Evolutionary conservation across 2,797 vertebrate genomes (phyloP).

Genomic region (Lutjanus campechanus): DNA sequence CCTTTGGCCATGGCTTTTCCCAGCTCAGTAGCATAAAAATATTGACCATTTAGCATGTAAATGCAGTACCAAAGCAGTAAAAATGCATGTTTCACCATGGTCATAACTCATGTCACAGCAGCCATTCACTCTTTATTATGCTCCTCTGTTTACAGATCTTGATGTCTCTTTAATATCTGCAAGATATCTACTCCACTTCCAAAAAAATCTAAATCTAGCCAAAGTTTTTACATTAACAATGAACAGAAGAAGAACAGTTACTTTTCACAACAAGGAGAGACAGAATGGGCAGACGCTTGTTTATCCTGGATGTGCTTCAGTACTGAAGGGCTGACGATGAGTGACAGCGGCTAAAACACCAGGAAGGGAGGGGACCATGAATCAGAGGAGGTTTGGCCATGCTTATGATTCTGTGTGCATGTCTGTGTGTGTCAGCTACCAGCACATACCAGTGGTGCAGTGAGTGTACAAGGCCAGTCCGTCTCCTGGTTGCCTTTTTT

Average conservation of each 20-base stretch:
- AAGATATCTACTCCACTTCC: neutral
- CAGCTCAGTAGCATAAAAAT: neutral
- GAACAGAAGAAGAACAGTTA: slow-evolving; percentile 4
- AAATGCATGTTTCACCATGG: neutral
- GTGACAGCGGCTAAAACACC: slow-evolving; percentile 51
- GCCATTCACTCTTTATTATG: neutral
- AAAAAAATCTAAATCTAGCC: neutral
- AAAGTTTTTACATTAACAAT: slow-evolving; percentile 1
- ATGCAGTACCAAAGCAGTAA: neutral
- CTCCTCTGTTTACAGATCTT: neutral
- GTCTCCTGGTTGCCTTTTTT: slow-evolving; percentile 6
- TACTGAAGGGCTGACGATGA: slow-evolving; percentile 39
- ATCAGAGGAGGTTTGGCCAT: slow-evolving; percentile 44
- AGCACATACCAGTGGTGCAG: slow-evolving; percentile 59
- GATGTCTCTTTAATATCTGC: slow-evolving; percentile 15
- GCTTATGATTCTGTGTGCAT: slow-evolving; percentile 44
- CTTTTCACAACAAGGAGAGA: slow-evolving; percentile 9
- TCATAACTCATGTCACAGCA: slow-evolving; percentile 17
- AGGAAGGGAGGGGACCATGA: slow-evolving; percentile 57
- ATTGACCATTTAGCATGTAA: neutral
- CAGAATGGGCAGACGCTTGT: slow-evolving; percentile 6
- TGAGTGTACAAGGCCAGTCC: slow-evolving; percentile 23
- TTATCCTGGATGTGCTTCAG: slow-evolving; percentile 54
- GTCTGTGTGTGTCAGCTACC: slow-evolving; percentile 51
- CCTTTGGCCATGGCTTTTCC: too few species aligned